A percentile compares a stretch with the other conserved stretches of the same genome.
These are phyloP conservation scores for Brachyhypopomus gauderio DNA, from an alignment of 2,113 vertebrate species.

Conservation along the genomic window DNA sequence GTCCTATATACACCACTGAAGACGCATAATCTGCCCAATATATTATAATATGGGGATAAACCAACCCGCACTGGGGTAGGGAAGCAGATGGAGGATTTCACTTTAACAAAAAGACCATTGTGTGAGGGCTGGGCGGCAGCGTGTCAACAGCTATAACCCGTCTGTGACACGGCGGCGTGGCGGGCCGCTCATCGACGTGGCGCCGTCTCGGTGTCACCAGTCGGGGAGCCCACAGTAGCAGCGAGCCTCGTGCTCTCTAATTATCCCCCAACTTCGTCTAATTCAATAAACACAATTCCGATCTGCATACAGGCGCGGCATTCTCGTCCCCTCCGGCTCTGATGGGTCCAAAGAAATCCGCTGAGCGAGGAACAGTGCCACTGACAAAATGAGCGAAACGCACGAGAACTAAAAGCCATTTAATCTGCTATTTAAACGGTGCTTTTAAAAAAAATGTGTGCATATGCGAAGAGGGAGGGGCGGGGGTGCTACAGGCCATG, in stretches of 20 bases:
- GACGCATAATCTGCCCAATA: neutral
- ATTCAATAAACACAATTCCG: constrained; percentile 80
- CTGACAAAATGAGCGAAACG: constrained; percentile 71
- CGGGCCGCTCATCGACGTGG: constrained; percentile 75
- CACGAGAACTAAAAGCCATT: constrained; percentile 68
- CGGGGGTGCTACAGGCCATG: neutral
- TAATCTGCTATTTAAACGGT: constrained; percentile 60
- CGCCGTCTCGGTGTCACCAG: constrained; percentile 74
- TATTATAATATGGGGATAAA: neutral
- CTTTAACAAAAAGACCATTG: constrained; percentile 69
- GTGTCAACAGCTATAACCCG: constrained; percentile 74
- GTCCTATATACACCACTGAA: neutral
- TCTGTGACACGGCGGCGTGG: constrained; percentile 69
- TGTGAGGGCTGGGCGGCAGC: constrained; percentile 62
- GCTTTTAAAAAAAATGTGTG: neutral
- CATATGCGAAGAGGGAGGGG: neutral
- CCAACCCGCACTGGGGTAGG: neutral
- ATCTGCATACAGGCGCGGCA: constrained; percentile 74
- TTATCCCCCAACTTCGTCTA: constrained; percentile 80
- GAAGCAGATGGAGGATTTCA: constrained; percentile 44
- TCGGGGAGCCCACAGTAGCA: constrained; percentile 77
- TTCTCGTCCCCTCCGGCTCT: constrained; percentile 74
- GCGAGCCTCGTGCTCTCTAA: constrained; percentile 77
- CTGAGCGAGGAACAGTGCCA: constrained; percentile 73
- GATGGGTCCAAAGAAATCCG: constrained; percentile 65